A percentile compares a stretch with the other conserved stretches of the same genome.
These are phyloP conservation scores for Caenorhabditis sp. DNA, from an alignment of 2,888 invertebrate genomes.

Conservation along the genomic window DNA sequence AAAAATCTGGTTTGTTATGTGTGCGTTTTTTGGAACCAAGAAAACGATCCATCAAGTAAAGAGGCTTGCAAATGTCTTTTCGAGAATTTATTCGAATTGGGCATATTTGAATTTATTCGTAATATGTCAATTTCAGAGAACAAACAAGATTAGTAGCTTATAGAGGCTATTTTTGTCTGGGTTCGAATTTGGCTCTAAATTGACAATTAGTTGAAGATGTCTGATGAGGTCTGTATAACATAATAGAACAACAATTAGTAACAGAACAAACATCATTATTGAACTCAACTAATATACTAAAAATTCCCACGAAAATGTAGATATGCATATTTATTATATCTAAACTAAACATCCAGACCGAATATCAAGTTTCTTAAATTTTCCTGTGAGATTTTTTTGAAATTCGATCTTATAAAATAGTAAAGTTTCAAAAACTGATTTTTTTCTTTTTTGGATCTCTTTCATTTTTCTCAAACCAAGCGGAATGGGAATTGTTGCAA, in stretches of 20 bases:
- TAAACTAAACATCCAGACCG: neutral
- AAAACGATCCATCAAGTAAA: neutral
- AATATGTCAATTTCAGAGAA: neutral
- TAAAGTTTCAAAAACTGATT: neutral
- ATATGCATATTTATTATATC: no score
- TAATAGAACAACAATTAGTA: no score
- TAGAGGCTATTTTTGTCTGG: no score
- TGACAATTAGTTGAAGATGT: no score
- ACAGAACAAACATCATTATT: no score
- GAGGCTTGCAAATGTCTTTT: neutral
- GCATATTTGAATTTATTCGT: neutral
- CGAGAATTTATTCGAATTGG: neutral
- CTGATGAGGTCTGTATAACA: no score
- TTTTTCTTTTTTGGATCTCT: no score
- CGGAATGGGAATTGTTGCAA: neutral
- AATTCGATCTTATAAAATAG: neutral
- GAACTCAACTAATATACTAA: no score
- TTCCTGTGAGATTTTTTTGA: neutral
- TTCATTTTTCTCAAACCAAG: neutral
- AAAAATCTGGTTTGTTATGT: constrained; percentile 33
- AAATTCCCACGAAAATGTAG: no score
- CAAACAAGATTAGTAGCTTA: no score
- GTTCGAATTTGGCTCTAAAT: no score
- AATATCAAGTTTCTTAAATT: neutral
- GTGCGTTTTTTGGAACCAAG: constrained; percentile 10